Conservation (phyloP, 2,797 vertebrate species). For the Coendou prehensilis region DNA sequence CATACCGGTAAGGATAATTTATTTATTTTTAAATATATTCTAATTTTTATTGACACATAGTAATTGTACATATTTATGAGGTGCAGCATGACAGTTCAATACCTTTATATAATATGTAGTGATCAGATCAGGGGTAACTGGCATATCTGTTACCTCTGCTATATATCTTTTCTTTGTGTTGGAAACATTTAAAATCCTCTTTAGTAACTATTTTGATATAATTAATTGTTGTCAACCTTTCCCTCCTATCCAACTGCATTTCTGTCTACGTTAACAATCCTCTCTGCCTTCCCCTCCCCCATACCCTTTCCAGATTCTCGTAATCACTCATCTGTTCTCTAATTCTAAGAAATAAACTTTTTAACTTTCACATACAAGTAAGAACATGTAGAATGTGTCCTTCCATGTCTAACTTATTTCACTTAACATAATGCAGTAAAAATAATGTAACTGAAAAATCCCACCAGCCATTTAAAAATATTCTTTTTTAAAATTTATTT, state of each 20-base stretch:
- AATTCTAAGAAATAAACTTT: not conserved
- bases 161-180: not conserved
- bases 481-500: not conserved
- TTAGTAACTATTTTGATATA: not conserved
- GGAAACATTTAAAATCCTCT: not conserved
- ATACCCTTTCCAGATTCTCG: not conserved
- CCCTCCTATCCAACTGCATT: not conserved
- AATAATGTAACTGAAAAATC: not conserved
- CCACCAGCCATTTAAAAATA: not conserved
- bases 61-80: not conserved
- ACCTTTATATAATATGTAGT: not conserved
- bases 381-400: not conserved
- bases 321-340: not conserved
- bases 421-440: not conserved
- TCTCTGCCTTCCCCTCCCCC: rapidly evolving
- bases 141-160: not conserved
- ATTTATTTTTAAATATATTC: not conserved
- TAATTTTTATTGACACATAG: not conserved
- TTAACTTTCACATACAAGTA: not conserved
- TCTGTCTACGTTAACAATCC: too few species aligned
- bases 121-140: not conserved
- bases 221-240: not conserved
- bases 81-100: not conserved
- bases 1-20: slow-evolving; percentile 93
- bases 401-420: not conserved